Base-by-base conservation (phyloP, 2,888 invertebrate genomes). In the Apodemia mormo region DNA sequence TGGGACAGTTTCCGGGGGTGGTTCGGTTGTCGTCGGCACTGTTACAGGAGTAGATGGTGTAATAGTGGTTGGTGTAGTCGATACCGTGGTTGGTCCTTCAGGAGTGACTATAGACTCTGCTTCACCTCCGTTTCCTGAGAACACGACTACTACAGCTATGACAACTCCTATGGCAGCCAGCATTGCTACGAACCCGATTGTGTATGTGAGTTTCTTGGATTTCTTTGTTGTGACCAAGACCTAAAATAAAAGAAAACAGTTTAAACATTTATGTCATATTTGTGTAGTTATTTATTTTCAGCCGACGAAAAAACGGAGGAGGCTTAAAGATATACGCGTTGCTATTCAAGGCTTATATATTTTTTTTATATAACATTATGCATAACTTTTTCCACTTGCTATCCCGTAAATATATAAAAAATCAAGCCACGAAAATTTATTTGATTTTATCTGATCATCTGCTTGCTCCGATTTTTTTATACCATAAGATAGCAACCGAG, bases 181-280 rank as follows among this genome's bases (percentile, higher is more conserved):
- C 80, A 95, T 90, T 12, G 91, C 94, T 65, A 94, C 85, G 14
- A 94, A 93, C 37, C 94, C 94, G 72, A 94, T 90, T 64, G 94
- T 84, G 76, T 94, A 94, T 71, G 94, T 94, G 76, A 93, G 85
- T 80, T 93, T 92, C 85, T 94, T 91, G 77, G 92, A 92, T 79
- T 93, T 84, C 81, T 94, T 94, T 76, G 92, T 92, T 66, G 94
- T 92, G 76, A 95, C 94, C 82, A 96, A 89, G 78, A 95, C 95
- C 96, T 96, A 33, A 82, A 82, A 45, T 45, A 2, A 33, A 66
- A 12, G 49, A 30, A 61, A 56, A 22, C 9, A 29, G 2, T 10
- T 22, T 22, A 0, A 22, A 22, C 22, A 22, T 22, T 22, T 0
- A 22, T 22, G 22, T 22, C 22, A 22, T 22, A 22, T 22, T 22